These are phyloP conservation scores for Gephyroberyx darwinii DNA, from an alignment of 2,797 vertebrate genomes.

Conservation along the genomic window DNA sequence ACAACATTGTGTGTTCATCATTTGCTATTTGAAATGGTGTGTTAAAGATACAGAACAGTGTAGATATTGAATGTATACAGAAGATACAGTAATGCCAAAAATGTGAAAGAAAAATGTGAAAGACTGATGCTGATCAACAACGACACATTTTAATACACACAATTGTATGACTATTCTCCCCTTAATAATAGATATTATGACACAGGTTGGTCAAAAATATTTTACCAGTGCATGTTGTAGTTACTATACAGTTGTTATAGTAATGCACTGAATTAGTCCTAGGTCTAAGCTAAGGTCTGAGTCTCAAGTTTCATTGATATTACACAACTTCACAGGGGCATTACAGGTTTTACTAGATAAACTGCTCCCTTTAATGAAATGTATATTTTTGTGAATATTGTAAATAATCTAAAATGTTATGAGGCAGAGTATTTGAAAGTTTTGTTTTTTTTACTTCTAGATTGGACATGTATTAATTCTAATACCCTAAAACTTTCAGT, in stretches of 20 bases:
- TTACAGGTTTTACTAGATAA: constrained; percentile 32
- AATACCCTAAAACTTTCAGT: no score
- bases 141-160: constrained; percentile 33
- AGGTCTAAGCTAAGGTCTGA: constrained; percentile 3
- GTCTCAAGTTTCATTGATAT: constrained; percentile 37
- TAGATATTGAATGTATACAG: constrained; percentile 72
- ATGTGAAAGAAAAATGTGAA: constrained; percentile 81
- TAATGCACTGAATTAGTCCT: neutral
- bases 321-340: constrained; percentile 26
- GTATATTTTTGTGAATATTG: constrained; percentile 78
- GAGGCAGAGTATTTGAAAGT: constrained; percentile 19
- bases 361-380: constrained; percentile 54
- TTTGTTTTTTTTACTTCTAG: constrained; percentile 20
- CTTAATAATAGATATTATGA: constrained; percentile 23
- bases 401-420: constrained; percentile 67
- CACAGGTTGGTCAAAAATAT: constrained; percentile 13
- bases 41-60: constrained; percentile 3
- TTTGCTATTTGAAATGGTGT: neutral
- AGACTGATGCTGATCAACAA: constrained; percentile 47
- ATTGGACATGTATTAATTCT: neutral
- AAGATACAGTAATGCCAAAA: constrained; percentile 60
- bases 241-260: constrained; percentile 1
- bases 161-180: constrained; percentile 6
- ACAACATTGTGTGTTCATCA: neutral
- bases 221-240: neutral